Evolutionary conservation across 2,888 invertebrate species (phyloP), one percentile per base, ranked within the genome.

Genomic region (Scaptomyza cyrtandrae): DNA sequence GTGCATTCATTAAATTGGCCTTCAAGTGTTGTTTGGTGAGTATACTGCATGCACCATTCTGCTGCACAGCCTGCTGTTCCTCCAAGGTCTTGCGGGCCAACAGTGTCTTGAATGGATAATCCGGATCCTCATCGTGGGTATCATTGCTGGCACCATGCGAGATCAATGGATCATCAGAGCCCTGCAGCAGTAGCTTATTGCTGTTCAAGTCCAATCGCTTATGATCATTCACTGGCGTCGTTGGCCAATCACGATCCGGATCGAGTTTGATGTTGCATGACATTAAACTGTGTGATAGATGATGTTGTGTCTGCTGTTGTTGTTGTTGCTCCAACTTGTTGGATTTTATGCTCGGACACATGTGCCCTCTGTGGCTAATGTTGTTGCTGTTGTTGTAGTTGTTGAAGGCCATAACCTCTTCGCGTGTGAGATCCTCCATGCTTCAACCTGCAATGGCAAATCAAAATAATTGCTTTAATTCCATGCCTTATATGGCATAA

Each of bases 141-240:
- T 90, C 90, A 16, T 75, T 88, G 60, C 88, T 83, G 29, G 92
- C 92, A 13, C 92, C 92, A 14, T 91, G 89, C 19, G 91, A 92
- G 66, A 92, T 92, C 45, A 92, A 67, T 0, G 92, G 92, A 87
- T 92, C 92, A 45, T 92, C 92, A 1, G 92, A 92, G 55, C 91
- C 91, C 41, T 91, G 91, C 39, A 92, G 75, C 29, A 92, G 70
- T 43, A 91, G 68, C 49, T 90, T 90, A 56, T 85, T 88, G 29
- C 65, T 81, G 60, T 83, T 73, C 16, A 81, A 62, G 6, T 82
- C 79, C n/a, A 75, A 31, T 0, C 73, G 74, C 35, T 75, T 70
- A 49, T 75, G 77, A 1, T 73, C 71, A 27, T 66, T 71, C 24
- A 79, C 85, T 7, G 52, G 24, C 9, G 74, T 16, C 13, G 60